Percentiles rank a stretch among this genome's conserved stretches.
Evolutionary conservation across 2,888 invertebrate genomes (phyloP).

Genomic region (Monoplex corrugatus): DNA sequence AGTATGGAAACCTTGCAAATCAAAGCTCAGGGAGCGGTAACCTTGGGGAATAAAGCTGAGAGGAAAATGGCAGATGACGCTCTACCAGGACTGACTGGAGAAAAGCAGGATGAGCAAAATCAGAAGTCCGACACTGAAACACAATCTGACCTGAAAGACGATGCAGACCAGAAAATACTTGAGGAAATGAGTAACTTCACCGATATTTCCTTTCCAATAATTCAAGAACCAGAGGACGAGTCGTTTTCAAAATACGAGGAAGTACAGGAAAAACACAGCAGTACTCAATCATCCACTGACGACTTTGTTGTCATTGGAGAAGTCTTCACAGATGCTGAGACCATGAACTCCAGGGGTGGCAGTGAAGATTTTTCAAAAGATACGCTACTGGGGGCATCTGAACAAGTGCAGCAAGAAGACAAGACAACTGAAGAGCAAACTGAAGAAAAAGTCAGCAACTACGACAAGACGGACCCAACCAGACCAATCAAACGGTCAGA

Average conservation of each 20-base stretch:
- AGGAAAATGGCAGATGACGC: too few relatives aligned
- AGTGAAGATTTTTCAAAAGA: background rate
- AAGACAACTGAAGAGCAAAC: background rate
- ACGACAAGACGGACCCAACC: background rate
- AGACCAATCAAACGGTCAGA: conserved; percentile 8
- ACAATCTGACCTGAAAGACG: background rate
- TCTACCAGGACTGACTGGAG: background rate
- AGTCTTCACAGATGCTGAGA: background rate
- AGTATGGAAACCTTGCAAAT: too few relatives aligned
- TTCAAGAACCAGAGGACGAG: conserved; percentile 31
- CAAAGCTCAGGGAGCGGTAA: too few relatives aligned
- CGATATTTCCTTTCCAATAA: background rate
- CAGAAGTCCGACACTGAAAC: background rate
- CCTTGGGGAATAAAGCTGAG: too few relatives aligned
- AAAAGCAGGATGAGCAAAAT: background rate
- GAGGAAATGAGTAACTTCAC: background rate
- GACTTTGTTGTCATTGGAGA: background rate
- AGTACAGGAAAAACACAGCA: background rate
- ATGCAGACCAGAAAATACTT: background rate
- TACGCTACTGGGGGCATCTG: background rate
- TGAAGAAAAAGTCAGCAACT: background rate
- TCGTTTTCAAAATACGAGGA: background rate
- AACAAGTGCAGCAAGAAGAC: background rate
- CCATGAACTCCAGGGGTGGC: background rate
- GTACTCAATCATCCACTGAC: background rate